These are phyloP conservation scores for Malurus splendens DNA, from an alignment of 2,797 vertebrate genomes.

Conservation along the genomic window DNA sequence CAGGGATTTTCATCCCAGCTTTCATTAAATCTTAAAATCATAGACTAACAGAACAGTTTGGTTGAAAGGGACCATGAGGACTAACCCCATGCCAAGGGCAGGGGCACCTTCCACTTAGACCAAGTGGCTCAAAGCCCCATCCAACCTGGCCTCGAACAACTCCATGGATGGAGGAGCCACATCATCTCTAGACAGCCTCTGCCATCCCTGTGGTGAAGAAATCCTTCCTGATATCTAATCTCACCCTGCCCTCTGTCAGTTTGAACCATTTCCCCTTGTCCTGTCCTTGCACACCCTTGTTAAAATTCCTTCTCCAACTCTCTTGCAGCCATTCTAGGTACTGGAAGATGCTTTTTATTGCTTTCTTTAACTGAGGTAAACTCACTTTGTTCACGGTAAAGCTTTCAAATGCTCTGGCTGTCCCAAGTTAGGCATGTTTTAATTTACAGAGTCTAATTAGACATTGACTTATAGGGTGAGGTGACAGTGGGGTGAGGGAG, in stretches of 20 bases:
- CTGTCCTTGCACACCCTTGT: neutral
- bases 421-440: neutral
- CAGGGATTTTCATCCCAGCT: neutral
- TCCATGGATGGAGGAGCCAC: neutral
- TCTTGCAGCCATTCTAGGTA: neutral
- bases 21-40: neutral
- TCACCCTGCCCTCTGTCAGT: neutral
- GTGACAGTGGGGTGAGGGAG: neutral
- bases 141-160: neutral
- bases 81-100: neutral
- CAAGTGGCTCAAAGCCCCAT: neutral
- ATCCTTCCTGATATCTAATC: neutral
- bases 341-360: neutral
- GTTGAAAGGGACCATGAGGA: neutral
- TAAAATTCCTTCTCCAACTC: neutral
- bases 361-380: neutral
- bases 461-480: neutral
- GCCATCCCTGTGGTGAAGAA: neutral
- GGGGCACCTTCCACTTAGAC: neutral
- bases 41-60: neutral
- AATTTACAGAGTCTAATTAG: slow-evolving; percentile 14
- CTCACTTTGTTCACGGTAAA: neutral
- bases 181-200: neutral
- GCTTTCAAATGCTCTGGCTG: neutral
- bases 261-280: neutral